These are phyloP conservation scores for Phaetusa simplex DNA, from an alignment of 2,113 vertebrate genomes.

Conservation along the genomic window DNA sequence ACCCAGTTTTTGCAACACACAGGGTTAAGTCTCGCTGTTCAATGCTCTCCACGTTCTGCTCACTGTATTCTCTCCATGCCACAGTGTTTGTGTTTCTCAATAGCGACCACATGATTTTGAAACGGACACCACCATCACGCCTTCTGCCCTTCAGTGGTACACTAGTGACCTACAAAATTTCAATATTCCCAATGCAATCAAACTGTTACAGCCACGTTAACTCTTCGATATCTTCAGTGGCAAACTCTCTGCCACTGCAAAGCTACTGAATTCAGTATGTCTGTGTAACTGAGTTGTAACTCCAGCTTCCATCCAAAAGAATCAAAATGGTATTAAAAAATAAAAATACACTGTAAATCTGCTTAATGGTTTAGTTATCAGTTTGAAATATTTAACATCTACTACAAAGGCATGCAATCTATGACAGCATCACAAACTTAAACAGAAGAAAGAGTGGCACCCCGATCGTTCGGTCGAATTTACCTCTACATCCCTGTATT, in stretches of 20 bases:
- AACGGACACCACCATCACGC: not conserved
- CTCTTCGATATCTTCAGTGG: not conserved
- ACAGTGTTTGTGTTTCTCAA: not conserved
- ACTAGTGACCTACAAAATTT: not conserved
- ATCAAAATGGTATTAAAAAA: not conserved
- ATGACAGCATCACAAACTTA: not conserved
- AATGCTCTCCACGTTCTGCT: not conserved
- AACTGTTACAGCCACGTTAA: not conserved
- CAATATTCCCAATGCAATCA: not conserved
- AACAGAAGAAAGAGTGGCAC: not conserved
- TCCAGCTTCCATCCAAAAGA: not conserved
- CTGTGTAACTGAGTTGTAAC: not conserved
- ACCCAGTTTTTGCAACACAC: accelerated
- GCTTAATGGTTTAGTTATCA: not conserved
- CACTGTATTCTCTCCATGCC: accelerated
- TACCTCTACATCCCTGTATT: not conserved
- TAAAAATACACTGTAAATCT: not conserved
- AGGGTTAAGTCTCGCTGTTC: not conserved
- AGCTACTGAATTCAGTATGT: not conserved
- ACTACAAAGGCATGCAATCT: not conserved
- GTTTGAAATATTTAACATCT: not conserved
- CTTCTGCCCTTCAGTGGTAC: not conserved
- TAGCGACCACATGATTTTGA: not conserved
- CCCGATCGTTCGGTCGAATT: not conserved
- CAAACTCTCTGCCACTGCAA: not conserved